These are phyloP conservation scores for Fregata magnificens DNA, from an alignment of 2,113 vertebrate species.

Conservation along the genomic window DNA sequence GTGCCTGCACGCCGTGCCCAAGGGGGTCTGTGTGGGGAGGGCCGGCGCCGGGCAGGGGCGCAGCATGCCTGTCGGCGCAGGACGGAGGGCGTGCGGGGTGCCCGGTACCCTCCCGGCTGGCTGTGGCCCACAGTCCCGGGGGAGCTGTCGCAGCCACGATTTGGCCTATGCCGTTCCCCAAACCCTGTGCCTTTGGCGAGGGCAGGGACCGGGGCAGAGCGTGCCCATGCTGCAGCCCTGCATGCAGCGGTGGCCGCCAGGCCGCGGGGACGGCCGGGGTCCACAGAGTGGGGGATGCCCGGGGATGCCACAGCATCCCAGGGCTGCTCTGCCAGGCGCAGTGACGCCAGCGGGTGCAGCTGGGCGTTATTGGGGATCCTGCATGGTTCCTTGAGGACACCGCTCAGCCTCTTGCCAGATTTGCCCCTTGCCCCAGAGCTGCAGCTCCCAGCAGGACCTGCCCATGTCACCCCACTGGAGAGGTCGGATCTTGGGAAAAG, in stretches of 20 bases:
- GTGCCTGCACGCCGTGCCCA: accelerated
- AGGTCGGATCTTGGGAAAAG: not conserved
- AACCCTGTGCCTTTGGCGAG: not conserved
- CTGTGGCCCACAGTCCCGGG: not conserved
- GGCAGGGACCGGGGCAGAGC: not conserved
- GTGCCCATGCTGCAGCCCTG: not conserved
- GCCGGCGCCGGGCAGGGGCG: accelerated
- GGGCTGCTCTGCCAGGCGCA: not conserved
- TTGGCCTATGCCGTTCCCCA: not conserved
- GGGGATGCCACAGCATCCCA: accelerated
- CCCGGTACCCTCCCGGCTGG: not conserved
- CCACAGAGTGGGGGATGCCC: too few species aligned
- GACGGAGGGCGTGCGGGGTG: accelerated
- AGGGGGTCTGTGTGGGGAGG: not conserved
- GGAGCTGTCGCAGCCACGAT: not conserved
- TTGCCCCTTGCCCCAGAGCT: not conserved
- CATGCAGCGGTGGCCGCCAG: not conserved
- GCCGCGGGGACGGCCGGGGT: accelerated
- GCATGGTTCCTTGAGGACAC: not conserved
- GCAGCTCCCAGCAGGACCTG: not conserved
- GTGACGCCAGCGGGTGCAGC: accelerated
- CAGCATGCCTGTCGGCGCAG: accelerated
- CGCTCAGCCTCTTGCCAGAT: accelerated
- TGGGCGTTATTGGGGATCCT: not conserved
- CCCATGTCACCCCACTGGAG: accelerated